Base-by-base conservation (phyloP, 2,113 vertebrate species). In the Plecturocebus donacophilus region DNA sequence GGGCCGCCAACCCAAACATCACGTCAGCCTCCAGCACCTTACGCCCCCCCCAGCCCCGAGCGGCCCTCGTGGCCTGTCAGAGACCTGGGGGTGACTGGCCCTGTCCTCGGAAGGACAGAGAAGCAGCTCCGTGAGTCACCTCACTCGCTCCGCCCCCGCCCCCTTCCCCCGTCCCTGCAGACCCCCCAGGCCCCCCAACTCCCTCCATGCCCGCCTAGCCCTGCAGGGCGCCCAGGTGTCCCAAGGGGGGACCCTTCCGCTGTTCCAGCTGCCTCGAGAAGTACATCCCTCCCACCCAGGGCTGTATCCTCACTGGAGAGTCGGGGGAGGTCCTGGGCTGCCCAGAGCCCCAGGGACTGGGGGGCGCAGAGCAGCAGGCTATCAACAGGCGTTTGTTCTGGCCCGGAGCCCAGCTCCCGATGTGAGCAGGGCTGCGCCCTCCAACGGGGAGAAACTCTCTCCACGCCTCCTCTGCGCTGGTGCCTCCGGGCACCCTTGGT, bases 21-120 rank as follows among this genome's bases (percentile, higher is more conserved):
- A 8, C 19, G 77, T 94, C 84, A 71, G 71, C 73, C 52, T 68
- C 52, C 25, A 49, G 92, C 30, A 42, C 64, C 47, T 93, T 86
- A 70, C 12, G 1, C n/a, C 23, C 6, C 40, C 21, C 5, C 7
- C 13, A 21, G n/a, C n/a, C 3, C 27, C 2, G 38, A 38, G 14
- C 30, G 42, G 27, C 17, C 27, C 42, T 16, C 17, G 8, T 21
- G 0, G 75, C 73, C 73, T 45, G 25, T 25, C 27, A 77, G 75
- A 45, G 42, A 47, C 42, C 25, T 38, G n/a, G 25, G 21, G 27
- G 27, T 5, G 8, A 30, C 27, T 4, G 23, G 73, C 27, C 61
- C 12, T 30, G 27, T 64, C 27, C 61, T 64, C 27, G 12, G 27
- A 64, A 64, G 58, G 58, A 30, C 58, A 13, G 58, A 64, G 25